Percentiles rank a stretch among this genome's conserved stretches.
These are phyloP conservation scores for Cinclus mexicanus DNA, from an alignment of 2,113 vertebrate genomes.

Conservation along the genomic window DNA sequence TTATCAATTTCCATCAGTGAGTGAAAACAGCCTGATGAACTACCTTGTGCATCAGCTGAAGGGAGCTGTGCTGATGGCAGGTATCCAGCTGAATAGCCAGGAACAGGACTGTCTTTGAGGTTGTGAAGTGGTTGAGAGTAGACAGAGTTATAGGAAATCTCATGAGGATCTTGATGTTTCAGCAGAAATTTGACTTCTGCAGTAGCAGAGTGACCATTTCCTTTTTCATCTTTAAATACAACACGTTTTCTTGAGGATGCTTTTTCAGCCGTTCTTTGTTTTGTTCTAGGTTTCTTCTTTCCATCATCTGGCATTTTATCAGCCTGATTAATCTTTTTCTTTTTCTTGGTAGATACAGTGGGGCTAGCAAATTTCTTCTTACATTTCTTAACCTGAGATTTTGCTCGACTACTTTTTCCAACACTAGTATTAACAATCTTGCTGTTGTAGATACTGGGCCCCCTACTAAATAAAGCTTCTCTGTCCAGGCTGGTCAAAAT, in stretches of 20 bases:
- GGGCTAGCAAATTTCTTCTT: constrained; percentile 75
- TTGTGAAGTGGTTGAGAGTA: constrained; percentile 69
- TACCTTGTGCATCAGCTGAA: constrained; percentile 58
- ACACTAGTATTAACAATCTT: constrained; percentile 57
- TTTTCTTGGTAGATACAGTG: constrained; percentile 74
- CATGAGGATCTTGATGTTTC: constrained; percentile 64
- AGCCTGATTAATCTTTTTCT: constrained; percentile 74
- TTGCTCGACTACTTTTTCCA: constrained; percentile 72
- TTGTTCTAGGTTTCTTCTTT: constrained; percentile 74
- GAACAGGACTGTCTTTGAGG: constrained; percentile 62
- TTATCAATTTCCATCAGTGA: constrained; percentile 73
- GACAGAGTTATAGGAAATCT: constrained; percentile 46
- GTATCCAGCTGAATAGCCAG: constrained; percentile 69
- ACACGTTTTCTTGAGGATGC: constrained; percentile 65
- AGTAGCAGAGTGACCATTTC: constrained; percentile 34
- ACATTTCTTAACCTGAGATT: constrained; percentile 76
- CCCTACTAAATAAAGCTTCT: constrained; percentile 78
- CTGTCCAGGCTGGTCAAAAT: constrained; percentile 78
- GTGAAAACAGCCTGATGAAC: constrained; percentile 66
- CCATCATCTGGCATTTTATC: constrained; percentile 66
- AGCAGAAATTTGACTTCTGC: constrained; percentile 62
- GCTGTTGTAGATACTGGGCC: constrained; percentile 69
- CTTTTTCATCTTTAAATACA: constrained; percentile 74
- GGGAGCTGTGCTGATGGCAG: constrained; percentile 74
- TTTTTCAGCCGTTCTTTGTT: constrained; percentile 70